Base-by-base conservation (phyloP, 2,888 invertebrate species). In the Philonicus albiceps region DNA sequence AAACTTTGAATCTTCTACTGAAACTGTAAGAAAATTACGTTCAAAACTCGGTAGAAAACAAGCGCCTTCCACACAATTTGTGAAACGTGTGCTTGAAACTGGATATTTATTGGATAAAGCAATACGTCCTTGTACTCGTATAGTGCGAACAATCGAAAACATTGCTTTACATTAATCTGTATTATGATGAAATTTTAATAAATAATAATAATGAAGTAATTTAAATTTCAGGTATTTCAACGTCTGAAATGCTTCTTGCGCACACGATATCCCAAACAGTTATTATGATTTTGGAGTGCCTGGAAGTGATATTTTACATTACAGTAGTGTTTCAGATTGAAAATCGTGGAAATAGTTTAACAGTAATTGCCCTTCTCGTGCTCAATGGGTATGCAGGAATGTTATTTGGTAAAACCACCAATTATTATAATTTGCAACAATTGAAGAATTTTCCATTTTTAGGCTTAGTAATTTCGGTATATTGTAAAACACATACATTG, bases 361-460 rank as follows among this genome's bases (percentile, higher is more conserved):
- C 94, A 43, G 94, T 96, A 19, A 93, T 95, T n/a, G 88, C 92
- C 0, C 90, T 97, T 81, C 92, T 96, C 3, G 93, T 96, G 88
- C 92, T 97, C 88, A 94, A 95, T 89, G 97, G 97, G 0, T 93
- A 97, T 84, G 95, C 95, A 89, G 98, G 98, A 87, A 97, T 98
- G 97, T 94, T 95, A 90, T 96, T 96, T 90, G 94, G 94, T 94
- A 90, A 88, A 22, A 84, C 13, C 5, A 49, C 1, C 5, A 19
- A 0, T 49, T 34, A 40, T 31, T 16, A 43, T 13, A 1, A 43
- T 3, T 43, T 78, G 5, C 34, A 34, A n/a, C 27, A n/a, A 8
- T 40, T n/a, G 7, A 34, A 74, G 31, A 16, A 16, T n/a, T 49
- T 37, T 40, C 72, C 30, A n/a, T 86, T 87, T 6, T 64, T 43